A percentile compares a stretch with the other conserved stretches of the same genome.
Conservation (phyloP, 2,888 invertebrate genomes). For the Strigamia crassipes region DNA sequence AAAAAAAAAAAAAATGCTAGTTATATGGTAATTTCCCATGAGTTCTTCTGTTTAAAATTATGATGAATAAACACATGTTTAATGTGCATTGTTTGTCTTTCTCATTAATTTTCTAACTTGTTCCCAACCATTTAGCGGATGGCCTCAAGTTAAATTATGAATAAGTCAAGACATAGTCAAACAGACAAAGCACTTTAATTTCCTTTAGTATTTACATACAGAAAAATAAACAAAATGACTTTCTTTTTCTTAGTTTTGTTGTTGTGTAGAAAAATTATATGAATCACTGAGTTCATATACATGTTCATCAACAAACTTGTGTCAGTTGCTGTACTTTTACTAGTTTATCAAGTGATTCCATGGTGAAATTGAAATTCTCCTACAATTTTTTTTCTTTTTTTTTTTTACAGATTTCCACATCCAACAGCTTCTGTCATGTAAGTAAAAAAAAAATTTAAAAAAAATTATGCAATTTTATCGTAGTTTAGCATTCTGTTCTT, state of each 20-base stretch:
- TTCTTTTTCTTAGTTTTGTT: no score
- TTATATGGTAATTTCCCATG: no score
- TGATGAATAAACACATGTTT: neutral
- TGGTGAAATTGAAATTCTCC: neutral
- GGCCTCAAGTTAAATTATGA: neutral
- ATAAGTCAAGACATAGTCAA: neutral
- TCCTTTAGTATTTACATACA: neutral
- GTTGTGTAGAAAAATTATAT: no score
- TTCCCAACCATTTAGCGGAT: neutral
- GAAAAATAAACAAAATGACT: no score
- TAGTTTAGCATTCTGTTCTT: neutral
- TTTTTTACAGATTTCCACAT: conserved; percentile 76
- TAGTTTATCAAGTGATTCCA: neutral
- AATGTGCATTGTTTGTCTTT: neutral
- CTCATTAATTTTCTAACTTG: neutral
- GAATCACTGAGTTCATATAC: no score
- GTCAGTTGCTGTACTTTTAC: neutral
- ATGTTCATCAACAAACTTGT: no score
- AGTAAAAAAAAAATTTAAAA: conserved; percentile 52
- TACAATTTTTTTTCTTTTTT: conserved; percentile 19
- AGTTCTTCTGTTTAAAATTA: no score
- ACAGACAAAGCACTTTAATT: neutral
- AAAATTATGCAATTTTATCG: neutral
- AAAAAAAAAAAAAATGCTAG: no score
- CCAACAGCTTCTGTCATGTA: conserved; percentile 74